Percentiles rank a stretch among this genome's conserved stretches.
Conservation (phyloP, 2,113 vertebrate genomes). For the Empidonax alnorum region DNA sequence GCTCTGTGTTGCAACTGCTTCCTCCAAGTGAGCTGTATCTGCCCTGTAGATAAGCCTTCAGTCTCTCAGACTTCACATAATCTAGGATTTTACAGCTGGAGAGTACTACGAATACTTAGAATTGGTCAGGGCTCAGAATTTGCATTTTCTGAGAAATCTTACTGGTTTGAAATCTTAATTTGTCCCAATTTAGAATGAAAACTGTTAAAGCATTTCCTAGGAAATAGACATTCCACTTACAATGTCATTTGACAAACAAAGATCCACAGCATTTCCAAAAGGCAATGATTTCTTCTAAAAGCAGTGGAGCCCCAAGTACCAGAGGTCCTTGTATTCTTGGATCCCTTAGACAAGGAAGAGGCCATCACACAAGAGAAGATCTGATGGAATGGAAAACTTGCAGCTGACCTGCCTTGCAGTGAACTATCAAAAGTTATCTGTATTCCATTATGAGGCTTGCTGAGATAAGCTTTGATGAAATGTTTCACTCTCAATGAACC, state of each 20-base stretch:
- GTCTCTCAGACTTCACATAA: not conserved
- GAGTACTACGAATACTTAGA: not conserved
- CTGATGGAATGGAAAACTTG: slow-evolving; percentile 33
- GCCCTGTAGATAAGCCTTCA: not conserved
- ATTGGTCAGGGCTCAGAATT: not conserved
- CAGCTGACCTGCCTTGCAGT: not conserved
- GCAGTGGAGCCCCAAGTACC: not conserved
- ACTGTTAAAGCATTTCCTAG: not conserved
- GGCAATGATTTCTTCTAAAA: not conserved
- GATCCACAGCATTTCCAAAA: not conserved
- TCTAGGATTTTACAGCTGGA: not conserved
- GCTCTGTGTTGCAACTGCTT: not conserved
- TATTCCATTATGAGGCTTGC: slow-evolving; percentile 15
- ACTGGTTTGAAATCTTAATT: not conserved
- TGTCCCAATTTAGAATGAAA: not conserved
- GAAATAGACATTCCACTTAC: not conserved
- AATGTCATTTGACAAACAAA: not conserved
- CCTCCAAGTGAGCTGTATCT: not conserved
- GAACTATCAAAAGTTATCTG: slow-evolving; percentile 13
- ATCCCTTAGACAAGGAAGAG: not conserved
- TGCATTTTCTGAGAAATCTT: not conserved
- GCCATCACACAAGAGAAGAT: not conserved
- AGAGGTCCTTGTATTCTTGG: not conserved
- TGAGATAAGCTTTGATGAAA: slow-evolving; percentile 49
- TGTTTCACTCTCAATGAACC: slow-evolving; percentile 48